A percentile compares a stretch with the other conserved stretches of the same genome.
Conservation (phyloP, 2,113 vertebrate species). For the Syngnathus typhle region DNA sequence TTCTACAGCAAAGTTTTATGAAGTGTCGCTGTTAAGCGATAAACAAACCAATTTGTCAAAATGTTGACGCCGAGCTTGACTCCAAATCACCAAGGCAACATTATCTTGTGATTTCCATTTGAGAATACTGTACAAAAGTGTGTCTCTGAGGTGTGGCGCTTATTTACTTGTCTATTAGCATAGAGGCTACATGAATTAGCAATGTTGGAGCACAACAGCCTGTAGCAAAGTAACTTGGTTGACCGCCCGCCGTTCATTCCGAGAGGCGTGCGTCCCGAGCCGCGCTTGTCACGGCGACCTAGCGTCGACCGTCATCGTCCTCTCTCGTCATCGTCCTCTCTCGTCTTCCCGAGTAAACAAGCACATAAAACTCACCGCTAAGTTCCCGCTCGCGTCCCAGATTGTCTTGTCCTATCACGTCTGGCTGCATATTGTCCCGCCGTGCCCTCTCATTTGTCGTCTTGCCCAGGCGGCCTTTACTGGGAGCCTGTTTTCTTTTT, state of each 20-base stretch:
- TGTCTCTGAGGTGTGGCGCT: no score
- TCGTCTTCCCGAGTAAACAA: constrained; percentile 5
- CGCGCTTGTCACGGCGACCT: neutral
- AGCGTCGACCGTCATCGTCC: neutral
- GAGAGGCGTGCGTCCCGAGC: neutral
- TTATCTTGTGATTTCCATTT: no score
- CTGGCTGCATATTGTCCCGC: neutral
- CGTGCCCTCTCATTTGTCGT: neutral
- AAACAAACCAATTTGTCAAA: neutral
- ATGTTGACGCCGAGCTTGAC: neutral
- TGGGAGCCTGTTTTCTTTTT: neutral
- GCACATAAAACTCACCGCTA: neutral
- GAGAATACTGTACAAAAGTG: no score
- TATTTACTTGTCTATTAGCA: no score
- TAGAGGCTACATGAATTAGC: neutral
- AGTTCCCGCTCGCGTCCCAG: neutral
- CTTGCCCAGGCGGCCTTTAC: neutral
- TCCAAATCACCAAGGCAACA: no score
- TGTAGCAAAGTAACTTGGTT: neutral
- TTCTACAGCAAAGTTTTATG: neutral
- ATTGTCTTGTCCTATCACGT: constrained; percentile 2
- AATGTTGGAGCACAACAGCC: neutral
- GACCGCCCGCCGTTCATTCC: neutral
- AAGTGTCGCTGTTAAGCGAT: no score
- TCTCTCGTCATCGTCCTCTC: constrained; percentile 1